A percentile compares a stretch with the other conserved stretches of the same genome.
Conservation (phyloP, 2,797 vertebrate species). For the Xenentodon cancila region DNA sequence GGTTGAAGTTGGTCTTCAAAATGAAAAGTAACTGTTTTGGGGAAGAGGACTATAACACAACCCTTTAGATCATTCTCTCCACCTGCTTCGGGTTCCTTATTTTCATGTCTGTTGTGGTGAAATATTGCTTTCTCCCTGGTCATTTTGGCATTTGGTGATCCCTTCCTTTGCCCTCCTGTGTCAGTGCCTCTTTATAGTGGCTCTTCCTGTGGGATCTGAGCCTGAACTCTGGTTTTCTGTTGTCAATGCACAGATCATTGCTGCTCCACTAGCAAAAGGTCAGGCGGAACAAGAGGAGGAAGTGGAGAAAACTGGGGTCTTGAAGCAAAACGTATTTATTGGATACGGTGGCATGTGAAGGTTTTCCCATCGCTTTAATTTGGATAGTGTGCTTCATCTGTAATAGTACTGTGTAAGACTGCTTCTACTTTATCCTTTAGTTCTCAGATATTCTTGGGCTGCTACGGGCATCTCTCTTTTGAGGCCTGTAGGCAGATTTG, state of each 20-base stretch:
- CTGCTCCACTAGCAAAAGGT: not conserved
- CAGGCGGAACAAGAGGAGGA: not conserved
- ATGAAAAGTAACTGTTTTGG: slow-evolving; percentile 10
- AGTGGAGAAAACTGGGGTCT: not conserved
- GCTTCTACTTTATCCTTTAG: too few species aligned
- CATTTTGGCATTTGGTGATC: not conserved
- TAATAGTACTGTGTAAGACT: too few species aligned
- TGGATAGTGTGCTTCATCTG: too few species aligned
- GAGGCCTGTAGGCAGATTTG: too few species aligned
- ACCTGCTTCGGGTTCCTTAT: not conserved
- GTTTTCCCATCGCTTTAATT: too few species aligned
- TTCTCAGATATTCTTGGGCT: too few species aligned
- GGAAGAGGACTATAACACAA: not conserved
- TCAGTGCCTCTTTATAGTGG: too few species aligned
- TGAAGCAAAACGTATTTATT: too few species aligned
- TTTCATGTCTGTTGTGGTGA: slow-evolving; percentile 1
- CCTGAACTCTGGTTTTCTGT: not conserved
- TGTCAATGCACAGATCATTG: not conserved
- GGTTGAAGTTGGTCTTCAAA: slow-evolving; percentile 25
- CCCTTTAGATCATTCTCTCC: not conserved
- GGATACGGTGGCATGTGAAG: too few species aligned
- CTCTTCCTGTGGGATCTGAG: too few species aligned
- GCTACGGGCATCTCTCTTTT: too few species aligned
- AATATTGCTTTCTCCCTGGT: too few species aligned
- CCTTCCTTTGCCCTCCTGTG: not conserved